phyloP scores from a whole-genome alignment of 2,888 invertebrate species.

The Pammene fasciana region DNA sequence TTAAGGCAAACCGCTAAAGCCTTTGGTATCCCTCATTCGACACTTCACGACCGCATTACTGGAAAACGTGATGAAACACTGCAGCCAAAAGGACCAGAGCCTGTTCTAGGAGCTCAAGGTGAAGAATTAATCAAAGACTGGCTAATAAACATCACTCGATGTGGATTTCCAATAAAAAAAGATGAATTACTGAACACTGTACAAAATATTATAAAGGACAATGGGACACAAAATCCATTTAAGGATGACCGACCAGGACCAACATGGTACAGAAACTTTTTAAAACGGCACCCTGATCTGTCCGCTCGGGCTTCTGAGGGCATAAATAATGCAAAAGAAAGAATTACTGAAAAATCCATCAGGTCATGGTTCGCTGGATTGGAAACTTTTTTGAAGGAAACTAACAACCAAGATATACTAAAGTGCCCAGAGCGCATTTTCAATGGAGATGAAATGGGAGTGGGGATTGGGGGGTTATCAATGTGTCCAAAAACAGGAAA shows the following conservation, averaged over 20 bases:
- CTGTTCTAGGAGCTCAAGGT: too few relatives aligned
- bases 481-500: slow-evolving; percentile 46
- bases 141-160: slow-evolving; percentile 48
- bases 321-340: slow-evolving; percentile 35
- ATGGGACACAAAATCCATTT: slow-evolving; percentile 16
- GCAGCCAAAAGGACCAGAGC: too few relatives aligned
- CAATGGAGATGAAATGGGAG: slow-evolving; percentile 44
- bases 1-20: background rate
- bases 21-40: background rate
- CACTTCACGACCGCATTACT: background rate
- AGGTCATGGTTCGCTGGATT: too few relatives aligned
- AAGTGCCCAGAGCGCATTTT: slow-evolving; percentile 28
- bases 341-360: slow-evolving; percentile 15
- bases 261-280: slow-evolving; percentile 36
- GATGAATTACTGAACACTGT: slow-evolving; percentile 49
- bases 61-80: background rate
- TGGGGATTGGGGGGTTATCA: slow-evolving; percentile 41
- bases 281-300: slow-evolving; percentile 37
- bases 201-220: slow-evolving; percentile 44
- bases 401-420: too few relatives aligned
- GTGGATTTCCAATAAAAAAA: slow-evolving; percentile 54
- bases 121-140: too few relatives aligned
- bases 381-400: too few relatives aligned
- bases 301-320: slow-evolving; percentile 21
- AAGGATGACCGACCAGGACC: slow-evolving; percentile 36